Base-by-base conservation (phyloP, 2,888 invertebrate species). In the Steinernema carpocapsae region DNA sequence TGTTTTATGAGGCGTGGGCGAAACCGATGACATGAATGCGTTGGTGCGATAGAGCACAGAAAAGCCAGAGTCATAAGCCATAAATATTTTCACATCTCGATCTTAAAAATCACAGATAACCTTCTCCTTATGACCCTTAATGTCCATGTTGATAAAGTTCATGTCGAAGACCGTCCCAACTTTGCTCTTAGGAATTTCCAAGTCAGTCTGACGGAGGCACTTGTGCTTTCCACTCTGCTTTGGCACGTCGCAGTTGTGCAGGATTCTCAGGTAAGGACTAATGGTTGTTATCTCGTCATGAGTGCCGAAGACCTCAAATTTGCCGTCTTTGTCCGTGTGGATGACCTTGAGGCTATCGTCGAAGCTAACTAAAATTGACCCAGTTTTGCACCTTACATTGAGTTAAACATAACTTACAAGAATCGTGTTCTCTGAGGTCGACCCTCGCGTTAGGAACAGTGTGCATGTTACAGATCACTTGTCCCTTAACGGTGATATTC, bases 141-240 rank as follows among this genome's bases (percentile, higher is more conserved):
- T 70, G 59, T 73, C 82, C 48, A 82, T 74, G 46, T 80, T 79
- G 70, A 82, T 76, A 59, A 80, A 82, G 75, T 80, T 80, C 82
- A 82, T 82, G 76, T 82, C 82, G 71, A 79, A 82, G 59, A 72
- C 74, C 71, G 77, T 78, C 45, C 79, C 82, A 75, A 82, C 76
- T 75, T 80, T 80, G 56, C 79, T 79, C 64, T 51, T 10, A 26
- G 78, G 78, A 51, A 78, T 73, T 24, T 78, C 78, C 32, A 76
- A 71, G 46, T 78, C 78, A 22, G 76, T 59, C 51, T 56, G 22
- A 10, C 76, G 76, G 22, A 26, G 51, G 26, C 76, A 76, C 7
- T 71, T 76, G 76, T 76, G 26, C 17, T 74, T 74, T 26, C 19
- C 22, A 7, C 10, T 45, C 0, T 19, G 0, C 32, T 80, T 51